phyloP scores from a whole-genome alignment of 1,140 invertebrate species.

The Aphelinus atriplicis region DNA sequence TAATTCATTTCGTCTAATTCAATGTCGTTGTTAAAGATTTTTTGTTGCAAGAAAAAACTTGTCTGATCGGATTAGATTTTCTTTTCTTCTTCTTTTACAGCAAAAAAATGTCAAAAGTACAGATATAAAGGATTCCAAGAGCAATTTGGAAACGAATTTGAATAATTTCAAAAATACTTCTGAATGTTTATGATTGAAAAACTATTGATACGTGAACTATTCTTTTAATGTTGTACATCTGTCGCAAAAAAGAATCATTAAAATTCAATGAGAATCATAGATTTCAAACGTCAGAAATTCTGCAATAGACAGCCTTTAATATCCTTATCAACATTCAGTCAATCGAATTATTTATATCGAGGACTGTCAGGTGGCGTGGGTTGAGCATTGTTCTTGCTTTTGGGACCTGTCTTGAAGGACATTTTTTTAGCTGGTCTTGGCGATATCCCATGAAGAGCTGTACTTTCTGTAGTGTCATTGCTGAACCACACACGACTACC shows the following conservation, averaged over 20 bases:
- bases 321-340: neutral
- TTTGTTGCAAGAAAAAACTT: no score
- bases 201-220: no score
- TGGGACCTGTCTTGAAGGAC: slow-evolving; percentile 64
- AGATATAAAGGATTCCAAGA: slow-evolving; percentile 10
- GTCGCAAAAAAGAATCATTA: neutral
- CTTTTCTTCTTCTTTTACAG: neutral
- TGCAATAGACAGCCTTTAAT: neutral
- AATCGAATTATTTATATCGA: slow-evolving; percentile 58
- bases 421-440: slow-evolving; percentile 68
- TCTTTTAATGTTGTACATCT: neutral
- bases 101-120: slow-evolving; percentile 36
- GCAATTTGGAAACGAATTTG: neutral
- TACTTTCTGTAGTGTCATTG: slow-evolving; percentile 58
- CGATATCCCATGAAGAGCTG: slow-evolving; percentile 65
- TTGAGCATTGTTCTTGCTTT: slow-evolving; percentile 56
- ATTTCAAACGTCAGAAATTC: neutral
- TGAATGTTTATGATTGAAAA: no score
- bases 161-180: neutral
- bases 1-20: neutral
- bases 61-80: no score
- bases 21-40: no score
- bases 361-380: slow-evolving; percentile 64
- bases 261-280: neutral
- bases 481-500: slow-evolving; percentile 65